Conservation (phyloP, 2,797 vertebrate species). For the Hydrocynus forskahlii region DNA sequence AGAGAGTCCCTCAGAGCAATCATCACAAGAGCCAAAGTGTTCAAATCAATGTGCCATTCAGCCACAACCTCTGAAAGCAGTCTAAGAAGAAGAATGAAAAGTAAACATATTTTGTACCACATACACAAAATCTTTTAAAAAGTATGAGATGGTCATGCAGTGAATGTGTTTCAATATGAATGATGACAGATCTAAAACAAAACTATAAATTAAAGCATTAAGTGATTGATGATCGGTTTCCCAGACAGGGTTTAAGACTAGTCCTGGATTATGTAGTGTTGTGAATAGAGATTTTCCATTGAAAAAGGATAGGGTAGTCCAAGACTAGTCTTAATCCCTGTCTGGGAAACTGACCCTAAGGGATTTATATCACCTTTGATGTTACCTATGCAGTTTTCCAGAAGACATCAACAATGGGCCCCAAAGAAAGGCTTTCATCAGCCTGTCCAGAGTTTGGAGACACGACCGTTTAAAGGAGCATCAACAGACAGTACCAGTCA, state of each 20-base stretch:
- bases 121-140: not conserved
- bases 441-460: not conserved
- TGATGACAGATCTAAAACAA: not conserved
- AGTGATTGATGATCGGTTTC: too few relatives aligned
- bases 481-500: conserved; percentile 9
- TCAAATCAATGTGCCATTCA: too few relatives aligned
- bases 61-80: not conserved
- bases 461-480: not conserved
- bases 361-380: not conserved
- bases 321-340: too few relatives aligned
- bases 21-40: not conserved
- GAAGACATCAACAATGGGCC: not conserved
- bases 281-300: too few relatives aligned
- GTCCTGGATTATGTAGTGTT: too few relatives aligned
- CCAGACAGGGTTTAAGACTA: too few relatives aligned
- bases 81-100: not conserved
- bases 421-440: not conserved
- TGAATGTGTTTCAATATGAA: not conserved
- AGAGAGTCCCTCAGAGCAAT: not conserved
- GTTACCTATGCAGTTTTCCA: not conserved
- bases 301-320: too few relatives aligned
- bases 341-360: too few relatives aligned
- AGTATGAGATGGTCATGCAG: not conserved
- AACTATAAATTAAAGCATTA: not conserved
- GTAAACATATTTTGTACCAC: not conserved